Conservation (phyloP, 1,140 invertebrate species). For the Drosophila ohnishii region DNA sequence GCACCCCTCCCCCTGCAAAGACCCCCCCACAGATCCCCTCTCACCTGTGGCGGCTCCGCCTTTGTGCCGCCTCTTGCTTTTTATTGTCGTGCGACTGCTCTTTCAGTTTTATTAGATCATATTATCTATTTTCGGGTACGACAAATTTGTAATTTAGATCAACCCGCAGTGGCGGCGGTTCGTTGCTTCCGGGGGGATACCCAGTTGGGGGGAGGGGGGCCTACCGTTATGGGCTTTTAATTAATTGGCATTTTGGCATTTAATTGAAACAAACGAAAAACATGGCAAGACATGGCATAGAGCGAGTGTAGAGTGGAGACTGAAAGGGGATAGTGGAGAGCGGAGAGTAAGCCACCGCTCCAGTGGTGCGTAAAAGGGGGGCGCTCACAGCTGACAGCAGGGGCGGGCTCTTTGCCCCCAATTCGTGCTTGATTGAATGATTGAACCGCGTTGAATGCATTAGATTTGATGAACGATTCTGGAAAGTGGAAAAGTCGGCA, state of each 20-base stretch:
- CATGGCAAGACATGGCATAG: constrained; percentile 1
- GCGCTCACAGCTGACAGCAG: neutral
- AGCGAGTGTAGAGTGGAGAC: too few species aligned
- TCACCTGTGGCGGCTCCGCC: constrained; percentile 39
- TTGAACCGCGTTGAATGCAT: constrained; percentile 36
- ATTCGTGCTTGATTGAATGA: constrained; percentile 48
- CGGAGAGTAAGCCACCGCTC: constrained; percentile 26
- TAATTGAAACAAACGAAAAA: constrained; percentile 62
- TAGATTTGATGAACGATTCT: constrained; percentile 38
- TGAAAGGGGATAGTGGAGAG: neutral
- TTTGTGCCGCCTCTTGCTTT: constrained; percentile 41
- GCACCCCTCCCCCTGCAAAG: neutral
- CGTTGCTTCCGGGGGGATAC: constrained; percentile 2
- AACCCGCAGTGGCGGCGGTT: constrained; percentile 23
- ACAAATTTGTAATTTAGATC: constrained; percentile 80
- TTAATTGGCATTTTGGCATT: constrained; percentile 78
- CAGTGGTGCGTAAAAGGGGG: constrained; percentile 55
- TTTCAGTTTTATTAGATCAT: constrained; percentile 80
- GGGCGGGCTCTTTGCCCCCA: constrained; percentile 17
- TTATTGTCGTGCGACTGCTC: constrained; percentile 72
- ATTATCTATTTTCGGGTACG: constrained; percentile 74
- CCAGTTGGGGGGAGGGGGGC: neutral
- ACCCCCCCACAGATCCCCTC: neutral
- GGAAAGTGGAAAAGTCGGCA: neutral
- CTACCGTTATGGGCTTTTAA: constrained; percentile 74